A percentile compares a stretch with the other conserved stretches of the same genome.
Conservation (phyloP, 2,113 vertebrate genomes). For the Artemisiospiza belli region DNA sequence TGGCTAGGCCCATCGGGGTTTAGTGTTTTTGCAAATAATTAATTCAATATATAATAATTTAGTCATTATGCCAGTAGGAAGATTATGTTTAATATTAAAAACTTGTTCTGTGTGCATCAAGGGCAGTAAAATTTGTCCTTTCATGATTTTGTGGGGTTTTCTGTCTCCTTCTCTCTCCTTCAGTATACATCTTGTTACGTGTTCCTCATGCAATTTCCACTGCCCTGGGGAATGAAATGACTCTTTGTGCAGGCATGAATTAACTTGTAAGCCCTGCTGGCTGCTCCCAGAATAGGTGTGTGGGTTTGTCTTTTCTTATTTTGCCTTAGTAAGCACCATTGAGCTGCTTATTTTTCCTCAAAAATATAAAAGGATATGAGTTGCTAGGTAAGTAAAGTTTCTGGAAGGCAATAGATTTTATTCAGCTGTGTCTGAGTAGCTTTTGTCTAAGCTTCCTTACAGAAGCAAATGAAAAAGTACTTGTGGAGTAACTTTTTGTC, state of each 20-base stretch:
- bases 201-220: not conserved
- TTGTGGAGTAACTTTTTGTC: not conserved
- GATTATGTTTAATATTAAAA: not conserved
- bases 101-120: not conserved
- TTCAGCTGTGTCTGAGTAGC: not conserved
- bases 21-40: not conserved
- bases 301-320: not conserved
- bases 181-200: fast-evolving
- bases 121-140: not conserved
- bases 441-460: not conserved
- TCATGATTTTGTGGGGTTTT: not conserved
- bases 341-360: not conserved
- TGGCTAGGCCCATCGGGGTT: not conserved
- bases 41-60: not conserved
- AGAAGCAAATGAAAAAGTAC: not conserved
- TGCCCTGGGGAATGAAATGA: not conserved
- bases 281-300: not conserved
- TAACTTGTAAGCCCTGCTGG: not conserved
- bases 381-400: not conserved
- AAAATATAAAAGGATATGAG: fast-evolving
- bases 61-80: not conserved
- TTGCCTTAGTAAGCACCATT: not conserved
- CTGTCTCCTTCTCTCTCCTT: not conserved
- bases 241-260: not conserved
- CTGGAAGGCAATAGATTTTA: not conserved